A percentile compares a stretch with the other conserved stretches of the same genome.
Conservation (phyloP, 1,140 invertebrate species). For the Ruditapes philippinarum region DNA sequence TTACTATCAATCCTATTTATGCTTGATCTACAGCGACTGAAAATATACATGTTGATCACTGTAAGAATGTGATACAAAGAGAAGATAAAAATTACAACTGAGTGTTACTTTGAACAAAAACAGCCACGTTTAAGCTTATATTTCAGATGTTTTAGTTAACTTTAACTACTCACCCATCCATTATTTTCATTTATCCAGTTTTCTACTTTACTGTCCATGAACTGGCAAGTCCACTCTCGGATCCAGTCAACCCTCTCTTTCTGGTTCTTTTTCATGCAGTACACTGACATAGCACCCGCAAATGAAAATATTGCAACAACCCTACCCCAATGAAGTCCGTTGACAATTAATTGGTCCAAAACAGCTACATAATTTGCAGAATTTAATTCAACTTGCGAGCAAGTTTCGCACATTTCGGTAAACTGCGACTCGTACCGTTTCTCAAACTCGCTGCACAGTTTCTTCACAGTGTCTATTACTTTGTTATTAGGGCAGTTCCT, state of each 20-base stretch:
- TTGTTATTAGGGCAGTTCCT: constrained; percentile 33
- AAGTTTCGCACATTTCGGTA: constrained; percentile 24
- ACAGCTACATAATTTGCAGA: constrained; percentile 19
- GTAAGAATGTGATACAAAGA: too few relatives aligned
- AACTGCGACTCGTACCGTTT: constrained; percentile 27
- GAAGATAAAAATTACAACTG: too few relatives aligned
- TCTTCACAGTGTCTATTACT: constrained; percentile 23
- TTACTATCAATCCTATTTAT: too few relatives aligned
- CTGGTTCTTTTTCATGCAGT: constrained; percentile 8
- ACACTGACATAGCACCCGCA: constrained; percentile 42
- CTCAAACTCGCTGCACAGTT: constrained; percentile 51
- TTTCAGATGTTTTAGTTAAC: too few relatives aligned
- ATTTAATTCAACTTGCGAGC: constrained; percentile 14
- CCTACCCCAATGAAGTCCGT: constrained; percentile 46
- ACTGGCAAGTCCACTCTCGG: constrained; percentile 46
- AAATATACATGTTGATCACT: too few relatives aligned
- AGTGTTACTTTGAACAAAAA: too few relatives aligned
- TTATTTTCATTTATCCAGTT: constrained; percentile 45
- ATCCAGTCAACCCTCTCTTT: constrained; percentile 22
- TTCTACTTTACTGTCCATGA: constrained; percentile 18
- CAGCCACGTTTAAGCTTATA: too few relatives aligned
- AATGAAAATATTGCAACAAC: constrained; percentile 52
- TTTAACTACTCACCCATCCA: constrained; percentile 32
- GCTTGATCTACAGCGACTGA: too few relatives aligned
- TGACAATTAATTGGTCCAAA: constrained; percentile 2